Evolutionary conservation across 2,797 vertebrate species (phyloP).

Genomic region (Uromys caudimaculatus): DNA sequence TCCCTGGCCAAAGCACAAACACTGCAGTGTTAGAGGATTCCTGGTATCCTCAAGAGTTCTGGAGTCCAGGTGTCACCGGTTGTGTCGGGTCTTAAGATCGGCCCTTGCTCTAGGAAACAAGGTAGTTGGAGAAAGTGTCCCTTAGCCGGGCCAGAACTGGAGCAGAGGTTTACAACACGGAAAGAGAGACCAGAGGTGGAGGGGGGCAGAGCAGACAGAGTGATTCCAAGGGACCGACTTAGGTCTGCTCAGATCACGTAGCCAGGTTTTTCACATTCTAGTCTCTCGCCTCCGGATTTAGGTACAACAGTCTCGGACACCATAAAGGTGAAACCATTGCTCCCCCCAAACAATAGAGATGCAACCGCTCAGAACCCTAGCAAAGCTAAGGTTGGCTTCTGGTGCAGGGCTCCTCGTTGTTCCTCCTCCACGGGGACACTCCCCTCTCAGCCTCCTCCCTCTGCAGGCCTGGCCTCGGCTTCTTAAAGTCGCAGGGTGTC

Average conservation of each 20-base stretch:
- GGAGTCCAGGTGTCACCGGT: background rate
- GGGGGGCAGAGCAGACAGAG: background rate
- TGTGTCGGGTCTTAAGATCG: background rate
- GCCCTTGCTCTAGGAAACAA: background rate
- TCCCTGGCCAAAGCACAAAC: background rate
- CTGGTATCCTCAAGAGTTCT: background rate
- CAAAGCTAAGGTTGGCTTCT: background rate
- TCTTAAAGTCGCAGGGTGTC: slow-evolving; percentile 78
- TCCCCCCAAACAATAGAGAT: background rate
- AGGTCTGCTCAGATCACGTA: background rate
- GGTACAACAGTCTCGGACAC: background rate
- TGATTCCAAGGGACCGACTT: background rate
- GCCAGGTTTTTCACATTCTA: background rate
- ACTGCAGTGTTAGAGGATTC: background rate
- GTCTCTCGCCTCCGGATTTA: background rate
- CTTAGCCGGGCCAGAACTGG: background rate
- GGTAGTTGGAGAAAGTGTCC: background rate
- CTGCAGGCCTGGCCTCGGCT: slow-evolving; percentile 7
- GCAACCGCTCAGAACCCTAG: background rate
- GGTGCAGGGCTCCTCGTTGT: accelerated
- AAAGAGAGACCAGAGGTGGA: background rate
- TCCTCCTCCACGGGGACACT: slow-evolving; percentile 7
- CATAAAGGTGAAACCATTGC: background rate
- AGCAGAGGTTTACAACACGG: background rate
- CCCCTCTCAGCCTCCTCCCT: slow-evolving; percentile 56